Conservation (phyloP, 2,888 invertebrate species). For the Nezara viridula region DNA sequence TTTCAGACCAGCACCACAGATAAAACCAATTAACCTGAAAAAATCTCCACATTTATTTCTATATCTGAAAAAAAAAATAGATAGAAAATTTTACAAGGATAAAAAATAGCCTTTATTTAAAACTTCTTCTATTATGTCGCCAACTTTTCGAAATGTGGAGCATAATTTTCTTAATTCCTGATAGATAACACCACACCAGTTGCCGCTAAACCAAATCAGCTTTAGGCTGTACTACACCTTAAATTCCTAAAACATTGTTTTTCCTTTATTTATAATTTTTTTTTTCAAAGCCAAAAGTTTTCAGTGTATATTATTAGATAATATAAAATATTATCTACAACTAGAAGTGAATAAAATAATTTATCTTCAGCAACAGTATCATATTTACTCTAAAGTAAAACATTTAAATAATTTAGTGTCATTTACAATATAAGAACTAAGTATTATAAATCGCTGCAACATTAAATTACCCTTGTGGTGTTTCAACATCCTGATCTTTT, state of each 20-base stretch:
- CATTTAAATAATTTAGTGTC: too few relatives aligned
- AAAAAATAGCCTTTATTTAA: not conserved
- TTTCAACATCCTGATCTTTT: too few relatives aligned
- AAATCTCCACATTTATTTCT: not conserved
- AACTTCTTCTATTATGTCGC: not conserved
- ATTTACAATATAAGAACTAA: too few relatives aligned
- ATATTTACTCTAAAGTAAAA: not conserved
- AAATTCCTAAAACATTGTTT: slow-evolving; percentile 5
- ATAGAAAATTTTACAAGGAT: not conserved
- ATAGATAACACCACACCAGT: not conserved
- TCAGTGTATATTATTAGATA: not conserved
- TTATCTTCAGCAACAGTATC: not conserved
- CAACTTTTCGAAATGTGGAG: not conserved
- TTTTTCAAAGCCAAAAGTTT: not conserved
- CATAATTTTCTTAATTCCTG: not conserved
- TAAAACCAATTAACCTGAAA: not conserved
- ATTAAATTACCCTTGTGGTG: too few relatives aligned
- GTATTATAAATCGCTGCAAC: too few relatives aligned
- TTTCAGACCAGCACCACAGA: not conserved
- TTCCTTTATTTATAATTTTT: not conserved
- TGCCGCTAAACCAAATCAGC: not conserved
- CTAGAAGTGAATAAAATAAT: not conserved
- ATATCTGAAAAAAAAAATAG: not conserved
- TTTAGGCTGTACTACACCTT: not conserved
- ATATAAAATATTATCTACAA: not conserved